Evolutionary conservation across 2,888 invertebrate species (phyloP).

Genomic region (Luffia ferchaultella): DNA sequence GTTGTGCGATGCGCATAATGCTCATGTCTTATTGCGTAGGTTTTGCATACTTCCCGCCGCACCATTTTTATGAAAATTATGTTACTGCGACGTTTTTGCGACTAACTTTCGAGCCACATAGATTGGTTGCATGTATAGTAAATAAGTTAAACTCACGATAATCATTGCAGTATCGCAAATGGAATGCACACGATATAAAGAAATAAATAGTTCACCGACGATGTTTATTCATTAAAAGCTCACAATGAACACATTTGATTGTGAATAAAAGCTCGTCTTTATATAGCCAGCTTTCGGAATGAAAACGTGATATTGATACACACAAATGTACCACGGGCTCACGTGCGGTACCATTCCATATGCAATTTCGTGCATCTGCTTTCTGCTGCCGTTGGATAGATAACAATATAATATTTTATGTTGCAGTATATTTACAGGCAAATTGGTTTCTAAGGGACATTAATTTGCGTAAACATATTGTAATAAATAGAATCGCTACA

Average conservation of each 20-base stretch:
- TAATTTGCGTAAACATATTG: too few species aligned
- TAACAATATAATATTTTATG: not conserved
- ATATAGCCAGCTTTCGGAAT: constrained; percentile 38
- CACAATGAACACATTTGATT: constrained; percentile 45
- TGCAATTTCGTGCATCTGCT: constrained; percentile 31
- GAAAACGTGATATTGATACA: constrained; percentile 47
- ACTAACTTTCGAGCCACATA: too few species aligned
- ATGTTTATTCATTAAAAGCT: constrained; percentile 34
- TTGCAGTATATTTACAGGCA: too few species aligned
- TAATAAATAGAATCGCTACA: too few species aligned
- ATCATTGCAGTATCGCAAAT: constrained; percentile 25
- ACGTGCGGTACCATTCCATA: constrained; percentile 20
- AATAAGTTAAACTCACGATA: constrained; percentile 32
- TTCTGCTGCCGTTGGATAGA: not conserved
- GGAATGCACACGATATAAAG: not conserved
- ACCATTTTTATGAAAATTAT: too few species aligned
- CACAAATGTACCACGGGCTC: constrained; percentile 38
- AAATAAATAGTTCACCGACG: too few species aligned
- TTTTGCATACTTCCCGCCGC: too few species aligned
- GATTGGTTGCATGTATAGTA: too few species aligned
- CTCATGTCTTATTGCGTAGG: too few species aligned
- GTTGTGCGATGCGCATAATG: too few species aligned
- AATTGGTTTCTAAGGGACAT: too few species aligned
- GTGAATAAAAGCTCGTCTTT: constrained; percentile 31
- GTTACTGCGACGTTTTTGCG: too few species aligned